phyloP scores from a whole-genome alignment of 2,113 vertebrate species.

The Sisor rabdophorus region DNA sequence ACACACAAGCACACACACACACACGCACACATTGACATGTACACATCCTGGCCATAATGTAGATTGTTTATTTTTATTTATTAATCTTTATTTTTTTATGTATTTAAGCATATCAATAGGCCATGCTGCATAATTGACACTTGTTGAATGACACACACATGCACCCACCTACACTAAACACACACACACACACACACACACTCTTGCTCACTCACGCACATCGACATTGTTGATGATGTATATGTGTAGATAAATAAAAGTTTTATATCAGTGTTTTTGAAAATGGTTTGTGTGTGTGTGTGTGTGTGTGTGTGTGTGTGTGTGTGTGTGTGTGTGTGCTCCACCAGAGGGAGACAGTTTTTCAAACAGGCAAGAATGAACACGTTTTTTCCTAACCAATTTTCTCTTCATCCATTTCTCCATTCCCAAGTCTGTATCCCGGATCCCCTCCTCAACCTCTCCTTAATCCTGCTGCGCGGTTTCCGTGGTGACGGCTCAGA shows the following conservation, averaged over 20 bases:
- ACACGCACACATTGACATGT: background rate
- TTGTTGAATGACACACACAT: no score
- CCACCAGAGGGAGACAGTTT: slow-evolving; percentile 69
- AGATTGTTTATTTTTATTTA: no score
- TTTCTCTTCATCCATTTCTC: slow-evolving; percentile 39
- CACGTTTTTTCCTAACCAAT: slow-evolving; percentile 40
- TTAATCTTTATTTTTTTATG: no score
- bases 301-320: slow-evolving; percentile 12
- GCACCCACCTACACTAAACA: no score
- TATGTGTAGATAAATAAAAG: background rate
- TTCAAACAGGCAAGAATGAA: slow-evolving; percentile 20
- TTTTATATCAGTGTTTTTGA: no score
- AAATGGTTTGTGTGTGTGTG: background rate
- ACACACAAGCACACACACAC: slow-evolving; percentile 6
- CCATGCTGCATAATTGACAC: no score
- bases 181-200: no score
- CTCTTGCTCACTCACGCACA: no score
- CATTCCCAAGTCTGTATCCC: slow-evolving; percentile 28
- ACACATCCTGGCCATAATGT: no score
- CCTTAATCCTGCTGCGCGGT: slow-evolving; percentile 71
- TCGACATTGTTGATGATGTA: slow-evolving; percentile 2
- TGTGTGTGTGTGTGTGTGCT: background rate
- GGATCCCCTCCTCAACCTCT: slow-evolving; percentile 62
- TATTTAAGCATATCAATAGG: no score
- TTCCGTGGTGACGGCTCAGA: slow-evolving; percentile 84